Percentiles rank a stretch among this genome's conserved stretches.
Evolutionary conservation across 1,140 invertebrate genomes (phyloP).

Genomic region (Tachypleus tridentatus): DNA sequence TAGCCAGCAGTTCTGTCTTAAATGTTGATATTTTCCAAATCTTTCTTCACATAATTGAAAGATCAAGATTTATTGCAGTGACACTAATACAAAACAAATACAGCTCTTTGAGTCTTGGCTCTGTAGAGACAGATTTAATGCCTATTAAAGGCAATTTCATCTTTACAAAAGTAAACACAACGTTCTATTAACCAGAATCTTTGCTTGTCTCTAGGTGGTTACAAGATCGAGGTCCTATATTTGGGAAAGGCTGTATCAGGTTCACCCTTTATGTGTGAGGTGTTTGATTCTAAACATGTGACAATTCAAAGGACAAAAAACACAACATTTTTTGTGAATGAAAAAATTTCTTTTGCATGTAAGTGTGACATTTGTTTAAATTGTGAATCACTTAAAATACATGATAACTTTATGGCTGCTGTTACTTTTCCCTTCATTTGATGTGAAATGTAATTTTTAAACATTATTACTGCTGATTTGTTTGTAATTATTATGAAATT

Average conservation of each 20-base stretch:
- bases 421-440: too few species aligned
- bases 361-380: conserved; percentile 27
- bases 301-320: conserved; percentile 50
- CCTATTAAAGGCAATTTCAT: background rate
- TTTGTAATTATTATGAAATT: background rate
- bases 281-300: conserved; percentile 74
- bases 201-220: conserved; percentile 41
- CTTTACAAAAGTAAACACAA: background rate
- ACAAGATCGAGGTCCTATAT: conserved; percentile 79
- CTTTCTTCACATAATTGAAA: too few species aligned
- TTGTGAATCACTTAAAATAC: too few species aligned
- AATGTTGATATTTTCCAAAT: background rate
- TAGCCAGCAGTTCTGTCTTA: conserved; percentile 35
- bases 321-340: conserved; percentile 64
- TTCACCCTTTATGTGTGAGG: conserved; percentile 90
- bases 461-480: conserved; percentile 1
- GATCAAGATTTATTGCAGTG: background rate
- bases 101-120: background rate
- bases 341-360: conserved; percentile 71
- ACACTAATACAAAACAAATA: too few species aligned
- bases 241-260: conserved; percentile 81
- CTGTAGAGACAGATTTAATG: background rate
- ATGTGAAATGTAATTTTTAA: too few species aligned
- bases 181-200: background rate
- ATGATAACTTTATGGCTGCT: too few species aligned